Evolutionary conservation across 1,140 invertebrate genomes (phyloP).

Genomic region (Neelides sp.): DNA sequence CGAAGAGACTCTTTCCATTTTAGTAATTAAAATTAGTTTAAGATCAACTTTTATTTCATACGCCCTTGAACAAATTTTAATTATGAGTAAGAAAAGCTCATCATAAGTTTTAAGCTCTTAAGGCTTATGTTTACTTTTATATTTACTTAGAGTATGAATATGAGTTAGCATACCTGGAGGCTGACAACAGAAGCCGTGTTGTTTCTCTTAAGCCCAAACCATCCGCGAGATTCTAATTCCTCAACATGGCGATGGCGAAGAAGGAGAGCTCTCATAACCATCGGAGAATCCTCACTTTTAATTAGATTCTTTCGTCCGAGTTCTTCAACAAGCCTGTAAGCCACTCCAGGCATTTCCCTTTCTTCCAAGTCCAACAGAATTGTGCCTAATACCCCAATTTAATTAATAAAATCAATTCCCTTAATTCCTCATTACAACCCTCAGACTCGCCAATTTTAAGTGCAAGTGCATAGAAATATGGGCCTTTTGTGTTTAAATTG

Average conservation of each 20-base stretch:
- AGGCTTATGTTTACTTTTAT: too few relatives aligned
- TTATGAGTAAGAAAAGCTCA: too few relatives aligned
- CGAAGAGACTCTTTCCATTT: too few relatives aligned
- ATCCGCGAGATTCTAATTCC: constrained; percentile 57
- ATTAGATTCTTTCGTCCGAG: constrained; percentile 79
- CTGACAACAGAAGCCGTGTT: constrained; percentile 39
- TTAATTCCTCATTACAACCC: background rate
- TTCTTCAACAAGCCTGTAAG: constrained; percentile 66
- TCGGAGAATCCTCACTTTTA: constrained; percentile 60
- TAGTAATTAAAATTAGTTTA: too few relatives aligned
- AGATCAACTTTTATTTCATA: too few relatives aligned
- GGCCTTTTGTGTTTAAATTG: background rate
- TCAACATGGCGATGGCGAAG: constrained; percentile 72
- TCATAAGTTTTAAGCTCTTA: too few relatives aligned
- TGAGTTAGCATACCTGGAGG: constrained; percentile 21
- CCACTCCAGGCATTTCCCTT: constrained; percentile 69
- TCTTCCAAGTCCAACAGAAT: constrained; percentile 80
- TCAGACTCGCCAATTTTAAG: background rate
- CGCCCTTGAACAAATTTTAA: too few relatives aligned
- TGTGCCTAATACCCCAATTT: constrained; percentile 43
- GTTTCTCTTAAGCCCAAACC: constrained; percentile 58
- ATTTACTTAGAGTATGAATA: too few relatives aligned
- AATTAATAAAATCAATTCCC: background rate
- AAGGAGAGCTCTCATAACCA: constrained; percentile 69
- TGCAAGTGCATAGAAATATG: constrained; percentile 1